A percentile compares a stretch with the other conserved stretches of the same genome.
These are phyloP conservation scores for Poecilia latipinna DNA, from an alignment of 2,113 vertebrate genomes.

Conservation along the genomic window DNA sequence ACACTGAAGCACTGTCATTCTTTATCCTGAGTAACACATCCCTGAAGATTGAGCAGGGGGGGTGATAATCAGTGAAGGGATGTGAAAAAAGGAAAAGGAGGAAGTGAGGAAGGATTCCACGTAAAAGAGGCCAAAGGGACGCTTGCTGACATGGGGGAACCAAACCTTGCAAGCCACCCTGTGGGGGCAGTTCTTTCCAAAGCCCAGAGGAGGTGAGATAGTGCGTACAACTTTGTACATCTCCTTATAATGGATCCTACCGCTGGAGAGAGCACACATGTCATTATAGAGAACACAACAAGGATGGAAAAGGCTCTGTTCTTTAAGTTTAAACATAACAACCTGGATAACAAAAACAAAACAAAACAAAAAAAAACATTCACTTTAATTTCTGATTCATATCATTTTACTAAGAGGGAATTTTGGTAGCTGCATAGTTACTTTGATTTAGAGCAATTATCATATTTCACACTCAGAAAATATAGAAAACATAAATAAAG, in stretches of 20 bases:
- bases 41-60: constrained; percentile 46
- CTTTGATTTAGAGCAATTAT: too few relatives aligned
- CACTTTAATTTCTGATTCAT: fast-evolving
- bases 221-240: constrained; percentile 99
- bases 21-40: constrained; percentile 66
- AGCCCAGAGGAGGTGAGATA: constrained; percentile 99
- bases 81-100: constrained; percentile 66
- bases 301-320: not conserved
- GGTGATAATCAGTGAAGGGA: constrained; percentile 56
- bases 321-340: not conserved
- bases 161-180: constrained; percentile 99
- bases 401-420: not conserved
- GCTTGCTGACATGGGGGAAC: constrained; percentile 71
- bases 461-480: too few relatives aligned
- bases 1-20: constrained; percentile 68
- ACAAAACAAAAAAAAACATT: not conserved
- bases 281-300: constrained; percentile 13
- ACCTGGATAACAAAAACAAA: not conserved
- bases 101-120: constrained; percentile 72
- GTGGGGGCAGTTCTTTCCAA: constrained; percentile 99
- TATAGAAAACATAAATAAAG: too few relatives aligned
- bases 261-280: constrained; percentile 96
- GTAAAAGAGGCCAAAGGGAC: constrained; percentile 69
- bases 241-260: constrained; percentile 99
- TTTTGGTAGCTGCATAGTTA: too few relatives aligned